Conservation (phyloP, 2,888 invertebrate genomes). For the Hypolimnas misippus region DNA sequence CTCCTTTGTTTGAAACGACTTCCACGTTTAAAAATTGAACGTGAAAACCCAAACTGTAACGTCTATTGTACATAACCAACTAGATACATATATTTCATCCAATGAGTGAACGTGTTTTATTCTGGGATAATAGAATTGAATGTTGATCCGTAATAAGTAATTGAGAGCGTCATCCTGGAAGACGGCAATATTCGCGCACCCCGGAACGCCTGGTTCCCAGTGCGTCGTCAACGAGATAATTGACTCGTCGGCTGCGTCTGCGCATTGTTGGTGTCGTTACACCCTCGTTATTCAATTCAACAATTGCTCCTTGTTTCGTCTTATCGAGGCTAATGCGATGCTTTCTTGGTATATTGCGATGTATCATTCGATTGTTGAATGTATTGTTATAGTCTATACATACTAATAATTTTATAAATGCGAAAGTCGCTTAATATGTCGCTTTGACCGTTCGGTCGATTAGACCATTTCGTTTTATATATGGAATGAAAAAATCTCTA, state of each 20-base stretch:
- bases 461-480: too few relatives aligned
- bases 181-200: constrained; percentile 60
- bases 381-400: too few relatives aligned
- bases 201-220: constrained; percentile 68
- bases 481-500: too few relatives aligned
- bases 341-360: constrained; percentile 42
- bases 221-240: constrained; percentile 73
- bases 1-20: too few relatives aligned
- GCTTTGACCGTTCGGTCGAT: too few relatives aligned
- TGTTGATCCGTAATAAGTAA: constrained; percentile 26
- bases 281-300: constrained; percentile 82
- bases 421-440: too few relatives aligned
- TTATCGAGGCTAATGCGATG: constrained; percentile 65
- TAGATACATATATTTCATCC: too few relatives aligned
- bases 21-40: too few relatives aligned
- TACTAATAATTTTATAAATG: too few relatives aligned
- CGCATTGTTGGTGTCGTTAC: constrained; percentile 79
- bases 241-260: constrained; percentile 59
- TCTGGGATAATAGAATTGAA: constrained; percentile 7
- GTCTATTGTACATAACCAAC: too few relatives aligned
- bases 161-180: constrained; percentile 38
- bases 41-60: too few relatives aligned
- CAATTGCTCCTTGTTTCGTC: constrained; percentile 72
- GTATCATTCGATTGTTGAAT: constrained; percentile 4
- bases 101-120: too few relatives aligned